These are phyloP conservation scores for Pocota personata DNA, from an alignment of 2,888 invertebrate species.

Conservation along the genomic window DNA sequence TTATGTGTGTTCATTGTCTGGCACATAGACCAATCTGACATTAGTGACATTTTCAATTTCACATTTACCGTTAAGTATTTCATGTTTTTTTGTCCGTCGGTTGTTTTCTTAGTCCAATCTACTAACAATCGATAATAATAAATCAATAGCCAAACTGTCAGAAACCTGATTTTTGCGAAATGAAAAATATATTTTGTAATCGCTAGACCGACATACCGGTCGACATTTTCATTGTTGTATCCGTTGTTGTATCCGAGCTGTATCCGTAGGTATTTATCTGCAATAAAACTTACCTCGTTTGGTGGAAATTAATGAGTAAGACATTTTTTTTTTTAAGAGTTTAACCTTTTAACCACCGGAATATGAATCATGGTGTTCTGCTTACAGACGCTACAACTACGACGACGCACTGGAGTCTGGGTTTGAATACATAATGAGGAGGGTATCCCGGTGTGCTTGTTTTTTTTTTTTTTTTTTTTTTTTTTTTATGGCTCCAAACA, in stretches of 20 bases:
- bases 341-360: constrained; percentile 61
- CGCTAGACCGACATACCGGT: not conserved
- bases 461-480: constrained; percentile 7
- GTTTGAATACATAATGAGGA: constrained; percentile 59
- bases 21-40: constrained; percentile 11
- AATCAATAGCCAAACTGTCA: constrained; percentile 37
- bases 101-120: constrained; percentile 16
- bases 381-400: not conserved
- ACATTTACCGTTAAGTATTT: constrained; percentile 13
- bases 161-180: constrained; percentile 46
- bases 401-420: constrained; percentile 48
- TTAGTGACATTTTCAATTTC: constrained; percentile 52
- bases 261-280: constrained; percentile 19
- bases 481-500: not conserved
- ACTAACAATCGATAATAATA: constrained; percentile 43
- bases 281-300: constrained; percentile 7
- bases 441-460: constrained; percentile 1
- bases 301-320: constrained; percentile 40
- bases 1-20: constrained; percentile 37
- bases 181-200: constrained; percentile 49
- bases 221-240: constrained; percentile 17
- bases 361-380: constrained; percentile 53
- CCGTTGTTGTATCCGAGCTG: not conserved
- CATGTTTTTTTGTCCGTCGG: no score
- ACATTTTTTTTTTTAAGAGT: constrained; percentile 22